A percentile compares a stretch with the other conserved stretches of the same genome.
Evolutionary conservation across 2,113 vertebrate genomes (phyloP).

Genomic region (Sturnira hondurensis): DNA sequence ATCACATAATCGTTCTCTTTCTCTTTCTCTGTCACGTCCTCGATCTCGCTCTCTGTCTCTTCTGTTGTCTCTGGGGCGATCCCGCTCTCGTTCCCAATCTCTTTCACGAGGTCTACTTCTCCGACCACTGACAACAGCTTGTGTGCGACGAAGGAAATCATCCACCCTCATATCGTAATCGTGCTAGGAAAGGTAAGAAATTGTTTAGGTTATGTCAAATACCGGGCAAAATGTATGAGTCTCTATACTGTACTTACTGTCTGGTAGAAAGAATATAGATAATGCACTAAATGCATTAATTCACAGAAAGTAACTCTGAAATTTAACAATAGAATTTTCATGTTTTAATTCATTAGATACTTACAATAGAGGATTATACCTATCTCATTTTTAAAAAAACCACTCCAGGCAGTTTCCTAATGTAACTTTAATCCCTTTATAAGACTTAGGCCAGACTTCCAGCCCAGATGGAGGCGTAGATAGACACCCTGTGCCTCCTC

Average conservation of each 20-base stretch:
- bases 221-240: background rate
- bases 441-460: background rate
- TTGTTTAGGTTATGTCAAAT: background rate
- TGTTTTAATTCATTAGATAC: background rate
- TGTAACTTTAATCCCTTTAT: background rate
- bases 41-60: slow-evolving; percentile 89
- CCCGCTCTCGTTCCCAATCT: slow-evolving; percentile 92
- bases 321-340: background rate
- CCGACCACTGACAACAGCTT: slow-evolving; percentile 94
- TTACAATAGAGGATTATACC: background rate
- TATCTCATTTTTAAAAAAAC: background rate
- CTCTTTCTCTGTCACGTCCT: slow-evolving; percentile 90
- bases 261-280: background rate
- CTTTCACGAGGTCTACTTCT: slow-evolving; percentile 92
- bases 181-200: slow-evolving; percentile 84
- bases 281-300: background rate
- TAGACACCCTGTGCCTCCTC: no score
- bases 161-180: slow-evolving; percentile 99
- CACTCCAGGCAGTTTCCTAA: background rate
- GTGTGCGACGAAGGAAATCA: slow-evolving; percentile 96
- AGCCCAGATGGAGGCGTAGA: no score
- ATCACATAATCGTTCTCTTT: slow-evolving; percentile 87
- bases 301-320: background rate
- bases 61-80: slow-evolving; percentile 87
- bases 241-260: background rate